Evolutionary conservation across 1,140 invertebrate species (phyloP), one percentile per base, ranked within the genome.

Genomic region (Pachyrhynchus sulphureomaculatus): DNA sequence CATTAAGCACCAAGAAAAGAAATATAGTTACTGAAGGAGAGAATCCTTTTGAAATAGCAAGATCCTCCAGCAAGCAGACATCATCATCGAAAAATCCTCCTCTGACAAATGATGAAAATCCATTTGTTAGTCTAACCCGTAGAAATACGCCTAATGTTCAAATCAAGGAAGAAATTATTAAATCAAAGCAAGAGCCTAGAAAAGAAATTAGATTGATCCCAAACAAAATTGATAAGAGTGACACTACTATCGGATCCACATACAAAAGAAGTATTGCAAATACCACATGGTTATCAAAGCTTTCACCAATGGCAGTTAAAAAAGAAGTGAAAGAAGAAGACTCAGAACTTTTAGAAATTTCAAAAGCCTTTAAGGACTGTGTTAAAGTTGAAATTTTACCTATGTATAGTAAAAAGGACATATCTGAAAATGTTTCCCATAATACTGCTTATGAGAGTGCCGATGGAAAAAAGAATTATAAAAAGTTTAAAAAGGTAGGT

Each of bases 401-500:
- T 8, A 26, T 8, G 6, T 12, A 4, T 42, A 29, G 5, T 29
- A 29, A 24, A 23, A 29, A 4, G 17, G 2, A 53, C 15, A 15
- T n/a, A 18, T n/a, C 36, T 3, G 13, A 34, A 4, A 6, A 18
- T 9, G 24, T n/a, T 32, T 5, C n/a, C 26, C 8, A 29, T 18
- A n/a, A 60, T n/a, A 49, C 32, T 12, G 29, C 32, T 42, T 24
- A n/a, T 29, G 24, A 17, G 4, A 24, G 6, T 36, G 24, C 1
- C 10, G 21, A 17, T 23, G 21, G 37, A 34, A n/a, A 13, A 37
- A 60, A 51, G 10, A 65, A 65, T 24, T 65, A 56, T 39, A 65
- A 65, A 18, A 65, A 44, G 13, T 65, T 65, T 47, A 65, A 54
- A 51, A 65, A 65, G 42, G 63, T 61, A 47, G 37, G 53, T 48